Evolutionary conservation across 2,888 invertebrate genomes (phyloP).

Genomic region (Phrixothrix hirtus): DNA sequence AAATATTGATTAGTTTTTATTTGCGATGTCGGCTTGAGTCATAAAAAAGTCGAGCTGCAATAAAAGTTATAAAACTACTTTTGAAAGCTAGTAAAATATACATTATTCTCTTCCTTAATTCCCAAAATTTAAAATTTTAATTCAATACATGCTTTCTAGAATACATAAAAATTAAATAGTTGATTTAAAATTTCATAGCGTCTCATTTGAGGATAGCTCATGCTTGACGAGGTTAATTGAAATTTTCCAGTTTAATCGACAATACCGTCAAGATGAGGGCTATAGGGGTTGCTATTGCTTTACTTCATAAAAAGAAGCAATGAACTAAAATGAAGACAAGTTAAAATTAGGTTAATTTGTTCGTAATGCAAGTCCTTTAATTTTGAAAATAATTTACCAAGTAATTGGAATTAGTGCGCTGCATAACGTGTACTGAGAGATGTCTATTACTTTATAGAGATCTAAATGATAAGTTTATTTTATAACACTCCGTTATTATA

Average conservation of each 20-base stretch:
- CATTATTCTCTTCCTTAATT: too few species aligned
- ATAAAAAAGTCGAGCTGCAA: too few species aligned
- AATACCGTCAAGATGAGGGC: slow-evolving; percentile 6
- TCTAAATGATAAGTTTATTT: slow-evolving; percentile 9
- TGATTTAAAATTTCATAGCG: background rate
- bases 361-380: slow-evolving; percentile 30
- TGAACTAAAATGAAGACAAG: slow-evolving; percentile 22
- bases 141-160: background rate
- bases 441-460: slow-evolving; percentile 9
- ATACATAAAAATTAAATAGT: slow-evolving; percentile 4
- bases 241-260: slow-evolving; percentile 15
- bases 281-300: slow-evolving; percentile 9
- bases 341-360: slow-evolving; percentile 23
- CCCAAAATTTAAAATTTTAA: too few species aligned
- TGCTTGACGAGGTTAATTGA: slow-evolving; percentile 10
- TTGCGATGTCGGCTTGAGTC: too few species aligned
- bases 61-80: too few species aligned
- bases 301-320: slow-evolving; percentile 19
- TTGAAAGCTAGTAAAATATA: too few species aligned
- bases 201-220: background rate
- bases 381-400: slow-evolving; percentile 30
- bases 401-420: slow-evolving; percentile 27
- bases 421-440: slow-evolving; percentile 3
- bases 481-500: background rate
- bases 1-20: too few species aligned